phyloP scores from a whole-genome alignment of 2,797 vertebrate species.

The Halcyon leucocephala region DNA sequence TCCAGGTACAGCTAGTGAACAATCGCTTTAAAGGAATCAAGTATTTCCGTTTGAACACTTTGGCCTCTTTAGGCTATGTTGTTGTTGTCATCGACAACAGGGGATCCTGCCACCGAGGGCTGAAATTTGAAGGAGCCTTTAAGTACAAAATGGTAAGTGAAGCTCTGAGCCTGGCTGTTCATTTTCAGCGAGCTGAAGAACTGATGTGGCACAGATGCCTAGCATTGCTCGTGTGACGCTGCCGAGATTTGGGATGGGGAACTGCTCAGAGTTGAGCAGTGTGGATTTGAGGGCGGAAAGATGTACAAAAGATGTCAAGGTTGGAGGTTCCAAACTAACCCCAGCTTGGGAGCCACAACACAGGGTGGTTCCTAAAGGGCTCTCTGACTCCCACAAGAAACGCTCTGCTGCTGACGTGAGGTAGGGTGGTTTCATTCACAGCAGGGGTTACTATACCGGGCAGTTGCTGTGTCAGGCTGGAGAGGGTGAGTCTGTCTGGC shows the following conservation, averaged over 20 bases:
- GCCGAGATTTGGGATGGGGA: background rate
- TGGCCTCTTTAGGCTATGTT: constrained; percentile 84
- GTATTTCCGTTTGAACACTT: constrained; percentile 84
- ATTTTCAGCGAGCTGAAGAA: background rate
- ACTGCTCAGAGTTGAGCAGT: rapidly evolving
- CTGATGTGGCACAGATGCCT: background rate
- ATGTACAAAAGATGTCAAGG: background rate
- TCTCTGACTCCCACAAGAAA: background rate
- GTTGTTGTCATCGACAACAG: constrained; percentile 86
- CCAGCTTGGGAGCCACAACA: background rate
- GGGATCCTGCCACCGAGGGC: constrained; percentile 85
- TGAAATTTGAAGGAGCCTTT: constrained; percentile 87
- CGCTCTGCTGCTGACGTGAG: background rate
- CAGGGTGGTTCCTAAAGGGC: background rate
- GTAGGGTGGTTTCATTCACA: background rate
- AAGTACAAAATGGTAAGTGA: constrained; percentile 85
- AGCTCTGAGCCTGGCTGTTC: background rate
- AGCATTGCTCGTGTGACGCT: background rate
- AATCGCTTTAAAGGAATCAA: constrained; percentile 86
- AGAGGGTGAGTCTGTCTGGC: background rate
- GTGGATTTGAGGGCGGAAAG: background rate
- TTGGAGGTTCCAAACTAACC: background rate
- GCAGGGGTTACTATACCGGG: background rate
- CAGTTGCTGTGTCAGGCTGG: background rate
- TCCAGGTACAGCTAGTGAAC: constrained; percentile 86